phyloP scores from a whole-genome alignment of 2,888 invertebrate species.

The Nowickia ferox region DNA sequence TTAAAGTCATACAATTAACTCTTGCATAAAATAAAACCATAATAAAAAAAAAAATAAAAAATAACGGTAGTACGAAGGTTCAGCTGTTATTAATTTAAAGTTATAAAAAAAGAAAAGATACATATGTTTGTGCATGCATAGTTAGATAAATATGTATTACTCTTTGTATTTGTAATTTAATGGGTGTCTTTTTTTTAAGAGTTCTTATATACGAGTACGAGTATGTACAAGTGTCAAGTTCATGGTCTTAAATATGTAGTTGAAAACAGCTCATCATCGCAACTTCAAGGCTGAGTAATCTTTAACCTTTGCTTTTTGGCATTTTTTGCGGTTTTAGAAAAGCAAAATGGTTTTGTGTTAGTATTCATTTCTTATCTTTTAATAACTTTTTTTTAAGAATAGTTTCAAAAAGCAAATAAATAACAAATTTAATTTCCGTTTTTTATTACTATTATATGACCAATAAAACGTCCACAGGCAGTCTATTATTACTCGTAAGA shows the following conservation, averaged over 20 bases:
- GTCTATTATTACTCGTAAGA: constrained; percentile 26
- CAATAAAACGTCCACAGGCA: constrained; percentile 26
- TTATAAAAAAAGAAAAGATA: not conserved
- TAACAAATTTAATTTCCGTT: constrained; percentile 21
- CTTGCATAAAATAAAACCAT: not conserved
- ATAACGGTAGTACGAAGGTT: constrained; percentile 8
- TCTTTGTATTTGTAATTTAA: not conserved
- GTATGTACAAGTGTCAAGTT: constrained; percentile 59
- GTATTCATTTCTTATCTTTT: constrained; percentile 5
- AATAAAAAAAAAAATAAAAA: not conserved
- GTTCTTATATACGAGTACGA: not conserved
- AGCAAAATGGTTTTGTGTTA: no score
- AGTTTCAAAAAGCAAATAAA: not conserved
- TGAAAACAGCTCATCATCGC: not conserved
- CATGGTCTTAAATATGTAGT: constrained; percentile 54
- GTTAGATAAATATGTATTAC: not conserved
- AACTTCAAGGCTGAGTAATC: not conserved
- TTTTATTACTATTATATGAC: constrained; percentile 27
- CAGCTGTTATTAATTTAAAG: constrained; percentile 11
- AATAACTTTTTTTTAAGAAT: not conserved
- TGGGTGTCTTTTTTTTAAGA: not conserved
- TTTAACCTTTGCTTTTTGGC: not conserved
- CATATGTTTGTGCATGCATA: no score
- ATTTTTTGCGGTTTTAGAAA: not conserved
- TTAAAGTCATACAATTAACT: not conserved